phyloP scores from a whole-genome alignment of 92 coral and sea anemone genomes.

The Virgularia gustaviana region DNA sequence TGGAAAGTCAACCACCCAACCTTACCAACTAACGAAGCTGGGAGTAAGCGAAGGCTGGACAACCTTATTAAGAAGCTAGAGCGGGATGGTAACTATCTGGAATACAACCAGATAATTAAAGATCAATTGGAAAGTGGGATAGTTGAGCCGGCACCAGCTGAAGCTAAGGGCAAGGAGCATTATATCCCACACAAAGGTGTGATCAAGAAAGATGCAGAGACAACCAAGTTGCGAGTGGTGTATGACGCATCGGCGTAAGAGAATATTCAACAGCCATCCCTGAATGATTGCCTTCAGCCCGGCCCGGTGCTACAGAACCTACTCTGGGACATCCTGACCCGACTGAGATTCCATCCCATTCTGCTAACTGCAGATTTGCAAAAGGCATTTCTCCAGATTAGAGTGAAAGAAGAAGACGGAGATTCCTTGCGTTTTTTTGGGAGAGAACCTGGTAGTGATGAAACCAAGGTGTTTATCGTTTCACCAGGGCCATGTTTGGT shows the following conservation, averaged over 20 bases:
- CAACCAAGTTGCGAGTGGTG: neutral
- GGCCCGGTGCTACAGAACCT: neutral
- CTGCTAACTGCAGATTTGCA: neutral
- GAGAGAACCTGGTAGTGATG: too few species aligned
- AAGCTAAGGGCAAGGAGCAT: neutral
- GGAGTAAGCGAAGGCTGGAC: neutral
- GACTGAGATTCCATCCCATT: neutral
- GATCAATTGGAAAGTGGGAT: neutral
- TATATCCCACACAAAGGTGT: neutral
- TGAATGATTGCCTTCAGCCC: neutral
- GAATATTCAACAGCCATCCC: neutral
- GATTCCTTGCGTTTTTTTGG: too few species aligned
- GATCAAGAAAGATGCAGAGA: too few species aligned
- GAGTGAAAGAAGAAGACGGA: too few species aligned
- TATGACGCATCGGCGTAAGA: neutral
- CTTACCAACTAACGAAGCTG: constrained; percentile 3
- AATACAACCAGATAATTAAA: neutral
- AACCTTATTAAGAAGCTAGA: neutral
- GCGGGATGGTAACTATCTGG: neutral
- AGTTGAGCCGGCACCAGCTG: neutral
- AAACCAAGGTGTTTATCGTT: too few species aligned
- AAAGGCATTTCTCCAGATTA: neutral
- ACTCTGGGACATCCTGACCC: neutral
- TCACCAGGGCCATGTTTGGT: too few species aligned
- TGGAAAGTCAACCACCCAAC: neutral